Evolutionary conservation across 1,140 invertebrate genomes (phyloP).

Genomic region (Drosophila teissieri): DNA sequence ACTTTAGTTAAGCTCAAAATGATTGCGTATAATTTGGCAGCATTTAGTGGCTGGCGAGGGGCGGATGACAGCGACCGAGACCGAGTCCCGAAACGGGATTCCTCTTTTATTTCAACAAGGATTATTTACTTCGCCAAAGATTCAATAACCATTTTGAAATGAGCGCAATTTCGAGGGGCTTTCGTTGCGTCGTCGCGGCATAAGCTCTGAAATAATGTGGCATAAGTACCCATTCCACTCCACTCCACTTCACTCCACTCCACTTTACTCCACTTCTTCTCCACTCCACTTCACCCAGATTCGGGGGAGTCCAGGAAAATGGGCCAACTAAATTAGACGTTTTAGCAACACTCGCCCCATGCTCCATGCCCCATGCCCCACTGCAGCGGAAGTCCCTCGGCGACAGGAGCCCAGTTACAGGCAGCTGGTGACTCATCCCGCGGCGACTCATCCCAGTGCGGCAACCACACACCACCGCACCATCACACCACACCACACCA

Average conservation of each 20-base stretch:
- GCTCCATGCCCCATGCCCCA: no score
- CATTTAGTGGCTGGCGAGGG: slow-evolving; percentile 52
- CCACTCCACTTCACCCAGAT: no score
- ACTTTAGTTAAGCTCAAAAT: slow-evolving; percentile 70
- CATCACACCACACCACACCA: no score
- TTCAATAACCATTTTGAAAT: slow-evolving; percentile 82
- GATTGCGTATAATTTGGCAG: slow-evolving; percentile 75
- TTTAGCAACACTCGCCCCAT: background rate
- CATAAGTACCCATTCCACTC: slow-evolving; percentile 34
- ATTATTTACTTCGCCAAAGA: slow-evolving; percentile 76
- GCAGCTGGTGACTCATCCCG: background rate
- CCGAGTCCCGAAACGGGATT: slow-evolving; percentile 40
- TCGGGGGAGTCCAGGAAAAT: background rate
- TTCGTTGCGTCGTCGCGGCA: slow-evolving; percentile 31
- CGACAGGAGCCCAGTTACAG: no score
- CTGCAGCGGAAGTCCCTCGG: no score
- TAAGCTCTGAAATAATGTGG: slow-evolving; percentile 71
- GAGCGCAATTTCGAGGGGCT: slow-evolving; percentile 67
- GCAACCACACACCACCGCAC: no score
- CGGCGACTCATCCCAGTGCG: background rate
- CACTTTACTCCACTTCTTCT: background rate
- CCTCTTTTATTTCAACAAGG: slow-evolving; percentile 71
- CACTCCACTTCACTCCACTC: background rate
- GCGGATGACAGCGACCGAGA: slow-evolving; percentile 12
- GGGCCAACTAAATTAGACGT: background rate